Base-by-base conservation (phyloP, 1,140 invertebrate species). In the Vanessa atalanta region DNA sequence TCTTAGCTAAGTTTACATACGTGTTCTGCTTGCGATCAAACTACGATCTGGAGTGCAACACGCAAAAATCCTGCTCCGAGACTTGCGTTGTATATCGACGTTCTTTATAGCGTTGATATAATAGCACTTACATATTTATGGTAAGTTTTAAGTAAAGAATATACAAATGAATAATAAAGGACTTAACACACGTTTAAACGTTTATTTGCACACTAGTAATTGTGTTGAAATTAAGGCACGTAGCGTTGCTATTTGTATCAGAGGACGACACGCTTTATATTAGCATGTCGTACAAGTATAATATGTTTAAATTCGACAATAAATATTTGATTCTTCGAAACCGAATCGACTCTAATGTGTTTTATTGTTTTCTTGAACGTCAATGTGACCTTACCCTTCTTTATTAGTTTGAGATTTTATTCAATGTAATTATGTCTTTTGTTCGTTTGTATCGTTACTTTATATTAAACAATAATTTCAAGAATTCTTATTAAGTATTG, bases 371-470 rank as follows among this genome's bases (percentile, higher is more conserved):
- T 57, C 53, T 16, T 63, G 47, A 57, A 55, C 47, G 31, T 65
- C 77, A 78, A 79, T 77, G 72, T 75, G 77, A 78, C 79, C 79
- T 78, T 74, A 74, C 55, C 51, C 63, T 43, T 72, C 72, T 73
- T 63, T 55, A 60, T 43, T 55, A 65, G 47, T 57, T 61, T 16
- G 26, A 61, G 14, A 15, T 95, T 95, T 94, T 57, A 37, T n/a
- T 61, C 31, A 37, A 37, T 37, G 14, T 61, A 63, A 72, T 72
- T 65, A 57, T 66, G 70, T 61, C 31, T 61, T 31, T 16, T n/a
- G 23, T 61, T 57, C 31, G 12, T 61, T 31, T 13, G 51, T 11
- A 57, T 23, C 53, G 23, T 57, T 9, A 0, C 53, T 57, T 57
- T 57, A 26, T 9, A 57, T 57, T 61, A 43, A 14, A 61, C 16